Evolutionary conservation across 92 coral and sea anemone genomes (phyloP).

Genomic region (Virgularia gustaviana): DNA sequence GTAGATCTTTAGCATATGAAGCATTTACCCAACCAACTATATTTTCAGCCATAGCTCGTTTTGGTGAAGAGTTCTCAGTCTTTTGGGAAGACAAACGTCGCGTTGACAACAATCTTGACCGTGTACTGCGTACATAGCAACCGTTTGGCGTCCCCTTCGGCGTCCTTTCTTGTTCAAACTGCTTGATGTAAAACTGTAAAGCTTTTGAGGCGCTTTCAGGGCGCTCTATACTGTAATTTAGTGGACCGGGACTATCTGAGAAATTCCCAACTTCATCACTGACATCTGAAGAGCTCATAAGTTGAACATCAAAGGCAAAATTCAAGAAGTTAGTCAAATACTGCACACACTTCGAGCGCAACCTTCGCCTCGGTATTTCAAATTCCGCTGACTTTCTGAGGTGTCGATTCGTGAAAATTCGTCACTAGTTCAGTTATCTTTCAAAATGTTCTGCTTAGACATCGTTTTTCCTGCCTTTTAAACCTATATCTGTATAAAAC

Average conservation of each 20-base stretch:
- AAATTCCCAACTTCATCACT: background rate
- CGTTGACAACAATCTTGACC: slow-evolving; percentile 80
- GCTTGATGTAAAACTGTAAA: slow-evolving; percentile 82
- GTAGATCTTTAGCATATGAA: slow-evolving; percentile 73
- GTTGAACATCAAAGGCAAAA: background rate
- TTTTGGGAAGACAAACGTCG: slow-evolving; percentile 79
- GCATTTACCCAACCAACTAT: slow-evolving; percentile 84
- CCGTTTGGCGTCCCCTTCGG: slow-evolving; percentile 37
- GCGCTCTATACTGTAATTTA: background rate
- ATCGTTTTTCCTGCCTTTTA: no score
- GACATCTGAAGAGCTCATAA: background rate
- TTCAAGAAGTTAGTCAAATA: background rate
- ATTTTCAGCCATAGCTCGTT: slow-evolving; percentile 76
- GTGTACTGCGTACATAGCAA: slow-evolving; percentile 54
- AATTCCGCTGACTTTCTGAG: background rate
- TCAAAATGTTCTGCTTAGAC: no score
- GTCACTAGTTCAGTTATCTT: no score
- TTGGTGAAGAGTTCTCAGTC: slow-evolving; percentile 80
- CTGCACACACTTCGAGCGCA: background rate
- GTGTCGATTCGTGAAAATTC: background rate
- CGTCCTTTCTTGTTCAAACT: slow-evolving; percentile 65
- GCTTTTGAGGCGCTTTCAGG: slow-evolving; percentile 65
- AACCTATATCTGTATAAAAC: no score
- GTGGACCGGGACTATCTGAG: background rate
- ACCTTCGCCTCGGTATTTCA: background rate